Evolutionary conservation across 2,888 invertebrate species (phyloP).

Genomic region (Pediacus dermestoides): DNA sequence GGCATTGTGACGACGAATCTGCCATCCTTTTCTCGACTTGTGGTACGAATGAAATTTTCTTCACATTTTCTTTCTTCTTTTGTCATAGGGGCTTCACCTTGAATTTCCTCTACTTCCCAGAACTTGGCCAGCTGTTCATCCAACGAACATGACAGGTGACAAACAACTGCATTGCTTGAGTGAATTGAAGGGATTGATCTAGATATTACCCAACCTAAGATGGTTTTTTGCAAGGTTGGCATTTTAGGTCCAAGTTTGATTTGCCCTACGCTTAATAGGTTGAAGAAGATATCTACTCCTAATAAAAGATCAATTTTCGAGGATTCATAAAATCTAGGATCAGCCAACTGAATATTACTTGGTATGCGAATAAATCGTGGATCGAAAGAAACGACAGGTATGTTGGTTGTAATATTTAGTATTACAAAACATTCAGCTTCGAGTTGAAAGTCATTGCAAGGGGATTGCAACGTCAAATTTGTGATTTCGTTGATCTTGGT

Average conservation of each 20-base stretch:
- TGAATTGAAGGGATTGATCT: constrained; percentile 11
- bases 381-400: no score
- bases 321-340: constrained; percentile 16
- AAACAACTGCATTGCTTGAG: no score
- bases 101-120: constrained; percentile 5
- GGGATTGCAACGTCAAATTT: no score
- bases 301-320: constrained; percentile 19
- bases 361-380: no score
- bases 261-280: constrained; percentile 17
- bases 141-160: no score
- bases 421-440: no score
- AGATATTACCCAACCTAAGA: constrained; percentile 19
- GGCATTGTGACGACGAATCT: constrained; percentile 19
- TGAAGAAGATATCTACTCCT: constrained; percentile 19
- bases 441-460: no score
- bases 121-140: constrained; percentile 5
- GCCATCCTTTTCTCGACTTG: constrained; percentile 4
- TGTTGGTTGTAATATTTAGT: no score
- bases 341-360: constrained; percentile 15
- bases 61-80: constrained; percentile 2
- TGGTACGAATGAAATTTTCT: not conserved
- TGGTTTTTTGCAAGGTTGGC: constrained; percentile 20
- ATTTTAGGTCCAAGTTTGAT: constrained; percentile 11
- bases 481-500: no score
- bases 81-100: constrained; percentile 11